Percentiles rank a stretch among this genome's conserved stretches.
These are phyloP conservation scores for Mythimna ferrago DNA, from an alignment of 2,888 invertebrate genomes.

Conservation along the genomic window DNA sequence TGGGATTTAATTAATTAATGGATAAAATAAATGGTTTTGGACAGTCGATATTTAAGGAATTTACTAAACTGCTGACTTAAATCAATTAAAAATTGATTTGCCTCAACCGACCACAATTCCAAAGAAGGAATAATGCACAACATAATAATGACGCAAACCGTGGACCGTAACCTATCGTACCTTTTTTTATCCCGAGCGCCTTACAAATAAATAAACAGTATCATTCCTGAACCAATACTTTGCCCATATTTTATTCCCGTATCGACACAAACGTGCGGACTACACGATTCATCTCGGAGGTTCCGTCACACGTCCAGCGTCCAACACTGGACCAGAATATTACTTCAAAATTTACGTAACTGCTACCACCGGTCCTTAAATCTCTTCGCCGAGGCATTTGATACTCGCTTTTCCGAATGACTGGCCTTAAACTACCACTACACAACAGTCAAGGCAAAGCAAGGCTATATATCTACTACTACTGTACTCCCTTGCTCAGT, in stretches of 20 bases:
- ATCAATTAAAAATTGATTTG: not conserved
- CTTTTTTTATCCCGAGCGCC: not conserved
- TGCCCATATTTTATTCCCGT: slow-evolving; percentile 28
- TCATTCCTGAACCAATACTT: slow-evolving; percentile 2
- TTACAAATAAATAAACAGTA: slow-evolving; percentile 25
- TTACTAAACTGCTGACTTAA: not conserved
- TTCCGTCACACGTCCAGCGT: slow-evolving; percentile 14
- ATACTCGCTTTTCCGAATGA: not conserved
- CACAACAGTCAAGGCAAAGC: not conserved
- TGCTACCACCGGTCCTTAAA: slow-evolving; percentile 38
- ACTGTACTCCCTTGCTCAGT: too few relatives aligned
- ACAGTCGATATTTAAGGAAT: not conserved
- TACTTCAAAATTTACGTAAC: slow-evolving; percentile 45
- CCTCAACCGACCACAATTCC: not conserved
- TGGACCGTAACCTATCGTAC: too few relatives aligned
- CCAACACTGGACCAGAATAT: slow-evolving; percentile 14
- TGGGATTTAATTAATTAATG: not conserved
- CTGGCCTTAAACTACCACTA: slow-evolving; percentile 8
- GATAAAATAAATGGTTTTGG: too few relatives aligned
- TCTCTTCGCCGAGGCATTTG: slow-evolving; percentile 31
- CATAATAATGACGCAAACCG: not conserved
- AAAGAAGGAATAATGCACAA: not conserved
- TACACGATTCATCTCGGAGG: slow-evolving; percentile 22
- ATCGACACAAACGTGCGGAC: slow-evolving; percentile 15
- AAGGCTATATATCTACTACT: not conserved